Conservation (phyloP, 64 coral and sea anemone genomes). For the Pocillopora damicornis region DNA sequence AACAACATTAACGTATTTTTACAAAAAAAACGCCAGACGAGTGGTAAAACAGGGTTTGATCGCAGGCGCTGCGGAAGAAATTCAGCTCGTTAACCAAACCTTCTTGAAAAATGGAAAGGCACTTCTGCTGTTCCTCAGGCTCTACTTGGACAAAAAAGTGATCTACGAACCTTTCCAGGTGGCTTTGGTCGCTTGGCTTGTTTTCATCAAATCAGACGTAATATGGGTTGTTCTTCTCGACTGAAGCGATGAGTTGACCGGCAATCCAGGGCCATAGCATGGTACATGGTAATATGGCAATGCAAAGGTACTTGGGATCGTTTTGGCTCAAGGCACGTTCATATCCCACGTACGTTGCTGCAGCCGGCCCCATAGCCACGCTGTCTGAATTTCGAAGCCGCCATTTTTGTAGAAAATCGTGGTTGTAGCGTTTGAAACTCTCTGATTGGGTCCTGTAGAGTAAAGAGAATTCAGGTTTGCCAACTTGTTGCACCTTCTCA, state of each 20-base stretch:
- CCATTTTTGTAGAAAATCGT: slow-evolving; percentile 36
- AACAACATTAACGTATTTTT: background rate
- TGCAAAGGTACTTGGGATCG: no score
- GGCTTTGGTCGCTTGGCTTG: slow-evolving; percentile 19
- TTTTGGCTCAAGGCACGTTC: background rate
- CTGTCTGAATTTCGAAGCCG: slow-evolving; percentile 36
- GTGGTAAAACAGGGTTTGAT: slow-evolving; percentile 36
- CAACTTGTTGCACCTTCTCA: background rate
- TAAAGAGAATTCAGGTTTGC: slow-evolving; percentile 29
- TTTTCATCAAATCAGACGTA: slow-evolving; percentile 48
- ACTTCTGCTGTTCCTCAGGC: slow-evolving; percentile 5
- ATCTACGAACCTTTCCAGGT: slow-evolving; percentile 48
- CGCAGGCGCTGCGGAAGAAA: slow-evolving; percentile 62
- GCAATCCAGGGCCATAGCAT: no score
- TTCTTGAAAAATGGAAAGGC: slow-evolving; percentile 38
- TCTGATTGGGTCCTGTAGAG: slow-evolving; percentile 45
- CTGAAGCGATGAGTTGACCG: background rate
- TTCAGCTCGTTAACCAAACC: slow-evolving; percentile 57
- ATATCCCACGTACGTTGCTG: slow-evolving; percentile 43
- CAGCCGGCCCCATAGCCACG: slow-evolving; percentile 40
- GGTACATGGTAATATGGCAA: no score
- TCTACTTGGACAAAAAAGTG: slow-evolving; percentile 16
- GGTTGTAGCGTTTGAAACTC: slow-evolving; percentile 37
- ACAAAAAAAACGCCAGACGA: no score
- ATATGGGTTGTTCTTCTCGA: slow-evolving; percentile 32